Percentiles rank a stretch among this genome's conserved stretches.
phyloP scores from a whole-genome alignment of 2,113 vertebrate species.

The Phrynosoma blainvillii region DNA sequence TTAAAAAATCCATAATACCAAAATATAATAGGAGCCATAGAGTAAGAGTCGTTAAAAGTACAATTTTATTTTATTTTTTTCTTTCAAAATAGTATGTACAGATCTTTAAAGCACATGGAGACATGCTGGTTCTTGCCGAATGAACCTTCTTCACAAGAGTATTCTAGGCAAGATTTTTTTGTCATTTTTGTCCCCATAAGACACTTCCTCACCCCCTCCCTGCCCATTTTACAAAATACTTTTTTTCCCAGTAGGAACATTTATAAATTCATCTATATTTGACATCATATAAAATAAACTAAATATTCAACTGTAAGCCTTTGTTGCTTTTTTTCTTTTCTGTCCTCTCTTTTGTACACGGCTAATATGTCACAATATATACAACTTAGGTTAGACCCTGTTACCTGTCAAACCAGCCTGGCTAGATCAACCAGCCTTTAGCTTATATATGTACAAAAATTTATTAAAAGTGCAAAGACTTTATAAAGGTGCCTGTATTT shows the following conservation, averaged over 20 bases:
- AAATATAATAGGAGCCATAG: accelerated
- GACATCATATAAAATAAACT: conserved; percentile 77
- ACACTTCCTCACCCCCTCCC: conserved; percentile 66
- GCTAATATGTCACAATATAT: conserved; percentile 61
- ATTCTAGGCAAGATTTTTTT: conserved; percentile 57
- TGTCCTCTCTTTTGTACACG: conserved; percentile 18
- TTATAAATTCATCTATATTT: conserved; percentile 71
- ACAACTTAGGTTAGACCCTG: conserved; percentile 57
- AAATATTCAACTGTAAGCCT: conserved; percentile 56
- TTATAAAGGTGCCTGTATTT: conserved; percentile 70
- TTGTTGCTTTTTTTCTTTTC: conserved; percentile 6
- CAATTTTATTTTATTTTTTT: conserved; percentile 65
- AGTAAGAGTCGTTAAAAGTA: conserved; percentile 52
- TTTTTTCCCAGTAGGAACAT: conserved; percentile 70
- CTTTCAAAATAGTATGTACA: conserved; percentile 70
- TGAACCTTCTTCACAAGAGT: conserved; percentile 33
- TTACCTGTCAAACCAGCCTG: conserved; percentile 56
- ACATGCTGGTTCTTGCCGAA: not conserved
- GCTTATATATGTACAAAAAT: conserved; percentile 71
- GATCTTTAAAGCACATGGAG: conserved; percentile 65
- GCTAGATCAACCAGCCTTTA: conserved; percentile 60
- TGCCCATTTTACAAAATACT: conserved; percentile 71
- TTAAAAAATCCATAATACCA: too few species aligned
- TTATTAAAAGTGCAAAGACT: conserved; percentile 75
- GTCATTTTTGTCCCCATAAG: conserved; percentile 59